A percentile compares a stretch with the other conserved stretches of the same genome.
Conservation (phyloP, 1,140 invertebrate genomes). For the Drosophila elegans region DNA sequence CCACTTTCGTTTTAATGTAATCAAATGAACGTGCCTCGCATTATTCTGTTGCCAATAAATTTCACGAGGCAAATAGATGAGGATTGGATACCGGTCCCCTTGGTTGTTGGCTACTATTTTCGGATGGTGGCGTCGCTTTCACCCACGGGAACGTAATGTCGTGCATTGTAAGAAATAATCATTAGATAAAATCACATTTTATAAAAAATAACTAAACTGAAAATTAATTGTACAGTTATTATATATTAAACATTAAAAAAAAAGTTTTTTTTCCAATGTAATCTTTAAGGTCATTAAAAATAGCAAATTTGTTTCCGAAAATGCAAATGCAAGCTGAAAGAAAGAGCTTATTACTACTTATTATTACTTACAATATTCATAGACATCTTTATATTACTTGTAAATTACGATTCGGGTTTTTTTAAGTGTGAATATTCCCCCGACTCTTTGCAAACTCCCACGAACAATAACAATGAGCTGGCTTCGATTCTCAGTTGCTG, state of each 20-base stretch:
- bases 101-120: slow-evolving; percentile 32
- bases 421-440: slow-evolving; percentile 9
- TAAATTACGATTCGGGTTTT: too few relatives aligned
- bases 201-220: too few relatives aligned
- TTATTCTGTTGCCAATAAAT: slow-evolving; percentile 80
- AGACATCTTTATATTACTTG: too few relatives aligned
- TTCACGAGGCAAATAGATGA: slow-evolving; percentile 76
- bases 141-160: slow-evolving; percentile 9
- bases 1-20: slow-evolving; percentile 83
- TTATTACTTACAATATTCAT: too few relatives aligned
- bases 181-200: too few relatives aligned
- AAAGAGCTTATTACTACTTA: too few relatives aligned
- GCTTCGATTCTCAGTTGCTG: slow-evolving; percentile 41
- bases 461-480: slow-evolving; percentile 71
- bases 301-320: too few relatives aligned
- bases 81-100: slow-evolving; percentile 30
- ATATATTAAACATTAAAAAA: too few relatives aligned
- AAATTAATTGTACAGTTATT: too few relatives aligned
- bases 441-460: slow-evolving; percentile 19
- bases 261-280: too few relatives aligned
- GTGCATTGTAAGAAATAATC: background rate
- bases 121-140: background rate
- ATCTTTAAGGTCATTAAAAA: too few relatives aligned
- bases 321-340: too few relatives aligned
- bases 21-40: slow-evolving; percentile 82